Evolutionary conservation across 2,888 invertebrate species (phyloP).

Genomic region (Blomia tropicalis): DNA sequence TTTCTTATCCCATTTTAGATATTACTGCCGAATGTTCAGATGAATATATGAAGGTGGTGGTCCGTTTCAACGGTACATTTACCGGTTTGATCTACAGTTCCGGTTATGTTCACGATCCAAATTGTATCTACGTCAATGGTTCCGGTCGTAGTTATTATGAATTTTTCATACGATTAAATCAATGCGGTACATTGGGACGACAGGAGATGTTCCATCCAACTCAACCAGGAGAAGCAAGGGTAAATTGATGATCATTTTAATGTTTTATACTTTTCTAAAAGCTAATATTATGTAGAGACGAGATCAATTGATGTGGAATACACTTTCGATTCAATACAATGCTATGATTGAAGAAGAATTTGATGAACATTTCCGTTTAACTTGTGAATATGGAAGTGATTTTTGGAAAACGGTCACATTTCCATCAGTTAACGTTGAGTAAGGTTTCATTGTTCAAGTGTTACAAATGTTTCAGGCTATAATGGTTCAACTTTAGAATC

Average conservation of each 20-base stretch:
- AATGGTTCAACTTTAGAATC: slow-evolving; percentile 47
- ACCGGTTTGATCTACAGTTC: slow-evolving; percentile 74
- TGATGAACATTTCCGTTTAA: slow-evolving; percentile 87
- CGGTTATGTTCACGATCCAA: slow-evolving; percentile 80
- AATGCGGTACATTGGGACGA: slow-evolving; percentile 75
- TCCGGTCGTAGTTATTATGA: slow-evolving; percentile 79
- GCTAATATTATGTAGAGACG: slow-evolving; percentile 25
- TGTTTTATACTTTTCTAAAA: background rate
- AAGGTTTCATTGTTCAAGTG: slow-evolving; percentile 40
- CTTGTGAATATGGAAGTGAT: slow-evolving; percentile 87
- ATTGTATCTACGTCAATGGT: slow-evolving; percentile 86
- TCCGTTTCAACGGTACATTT: slow-evolving; percentile 80
- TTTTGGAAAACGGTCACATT: slow-evolving; percentile 93
- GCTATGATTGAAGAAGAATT: slow-evolving; percentile 79
- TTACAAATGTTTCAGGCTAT: background rate
- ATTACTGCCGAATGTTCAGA: slow-evolving; percentile 89
- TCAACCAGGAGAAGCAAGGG: slow-evolving; percentile 28
- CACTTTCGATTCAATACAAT: slow-evolving; percentile 83
- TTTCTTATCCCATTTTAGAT: too few species aligned
- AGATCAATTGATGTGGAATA: slow-evolving; percentile 76
- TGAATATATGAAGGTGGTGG: slow-evolving; percentile 83
- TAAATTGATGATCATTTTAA: slow-evolving; percentile 16
- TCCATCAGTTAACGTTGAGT: slow-evolving; percentile 86
- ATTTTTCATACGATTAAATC: slow-evolving; percentile 77
- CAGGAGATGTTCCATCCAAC: slow-evolving; percentile 29